phyloP scores from a whole-genome alignment of 2,888 invertebrate species.

The Metopia argyrocephala region DNA sequence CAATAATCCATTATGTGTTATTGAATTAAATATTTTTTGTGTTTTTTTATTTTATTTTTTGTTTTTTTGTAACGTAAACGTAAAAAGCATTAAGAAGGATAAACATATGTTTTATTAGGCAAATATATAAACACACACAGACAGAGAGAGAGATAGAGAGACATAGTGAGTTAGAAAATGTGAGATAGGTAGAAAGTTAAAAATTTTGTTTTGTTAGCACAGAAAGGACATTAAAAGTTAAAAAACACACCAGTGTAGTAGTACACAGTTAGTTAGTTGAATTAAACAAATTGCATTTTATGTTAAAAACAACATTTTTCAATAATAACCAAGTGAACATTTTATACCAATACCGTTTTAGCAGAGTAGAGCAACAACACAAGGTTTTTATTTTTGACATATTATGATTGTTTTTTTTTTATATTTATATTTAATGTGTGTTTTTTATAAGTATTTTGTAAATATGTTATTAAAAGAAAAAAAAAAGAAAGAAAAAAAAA shows the following conservation, averaged over 20 bases:
- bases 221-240: not conserved
- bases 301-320: slow-evolving; percentile 8
- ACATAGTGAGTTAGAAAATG: not conserved
- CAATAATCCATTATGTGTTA: slow-evolving; percentile 46
- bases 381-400: slow-evolving; percentile 68
- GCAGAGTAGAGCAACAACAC: slow-evolving; percentile 74
- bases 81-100: slow-evolving; percentile 33
- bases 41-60: too few species aligned
- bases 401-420: slow-evolving; percentile 37
- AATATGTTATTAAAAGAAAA: slow-evolving; percentile 71
- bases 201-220: slow-evolving; percentile 3
- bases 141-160: slow-evolving; percentile 32
- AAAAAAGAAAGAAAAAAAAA: slow-evolving; percentile 72
- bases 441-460: slow-evolving; percentile 60
- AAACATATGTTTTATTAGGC: slow-evolving; percentile 8
- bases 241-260: slow-evolving; percentile 9
- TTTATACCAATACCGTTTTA: slow-evolving; percentile 67
- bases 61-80: slow-evolving; percentile 4
- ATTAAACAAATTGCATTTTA: slow-evolving; percentile 4
- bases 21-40: too few species aligned
- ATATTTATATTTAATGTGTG: slow-evolving; percentile 33
- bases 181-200: not conserved
- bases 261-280: not conserved
- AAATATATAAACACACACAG: slow-evolving; percentile 3
- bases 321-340: slow-evolving; percentile 31